These are phyloP conservation scores for Homarus gammarus DNA, from an alignment of 2,888 invertebrate species.

Conservation along the genomic window DNA sequence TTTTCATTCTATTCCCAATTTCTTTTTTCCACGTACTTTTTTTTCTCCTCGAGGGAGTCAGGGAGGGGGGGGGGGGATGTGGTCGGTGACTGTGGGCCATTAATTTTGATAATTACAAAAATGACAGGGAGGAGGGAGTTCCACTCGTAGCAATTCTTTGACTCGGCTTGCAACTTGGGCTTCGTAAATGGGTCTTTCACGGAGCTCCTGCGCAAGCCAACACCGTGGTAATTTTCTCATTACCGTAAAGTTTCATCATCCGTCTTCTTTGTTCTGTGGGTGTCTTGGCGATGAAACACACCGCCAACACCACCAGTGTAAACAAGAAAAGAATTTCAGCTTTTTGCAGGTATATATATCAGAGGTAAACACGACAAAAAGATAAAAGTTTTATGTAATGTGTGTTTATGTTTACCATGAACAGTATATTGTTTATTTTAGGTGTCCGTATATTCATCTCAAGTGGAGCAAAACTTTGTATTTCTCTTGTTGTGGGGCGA, in stretches of 20 bases:
- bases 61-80: conserved; percentile 9
- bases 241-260: conserved; percentile 32
- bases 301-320: neutral
- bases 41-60: conserved; percentile 26
- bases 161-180: conserved; percentile 37
- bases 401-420: too few relatives aligned
- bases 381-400: too few relatives aligned
- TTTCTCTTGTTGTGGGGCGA: too few relatives aligned
- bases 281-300: neutral
- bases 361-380: too few relatives aligned
- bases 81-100: conserved; percentile 42
- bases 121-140: conserved; percentile 60
- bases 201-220: neutral
- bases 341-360: too few relatives aligned
- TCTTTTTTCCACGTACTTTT: conserved; percentile 8
- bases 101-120: conserved; percentile 64
- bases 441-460: too few relatives aligned
- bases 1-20: neutral
- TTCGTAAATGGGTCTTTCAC: neutral
- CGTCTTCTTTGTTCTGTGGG: conserved; percentile 13
- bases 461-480: too few relatives aligned
- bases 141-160: conserved; percentile 54
- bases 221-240: conserved; percentile 25
- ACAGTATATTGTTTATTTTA: too few relatives aligned
- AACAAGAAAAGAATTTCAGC: neutral